Evolutionary conservation across 2,888 invertebrate species (phyloP).

Genomic region (Pocota personata): DNA sequence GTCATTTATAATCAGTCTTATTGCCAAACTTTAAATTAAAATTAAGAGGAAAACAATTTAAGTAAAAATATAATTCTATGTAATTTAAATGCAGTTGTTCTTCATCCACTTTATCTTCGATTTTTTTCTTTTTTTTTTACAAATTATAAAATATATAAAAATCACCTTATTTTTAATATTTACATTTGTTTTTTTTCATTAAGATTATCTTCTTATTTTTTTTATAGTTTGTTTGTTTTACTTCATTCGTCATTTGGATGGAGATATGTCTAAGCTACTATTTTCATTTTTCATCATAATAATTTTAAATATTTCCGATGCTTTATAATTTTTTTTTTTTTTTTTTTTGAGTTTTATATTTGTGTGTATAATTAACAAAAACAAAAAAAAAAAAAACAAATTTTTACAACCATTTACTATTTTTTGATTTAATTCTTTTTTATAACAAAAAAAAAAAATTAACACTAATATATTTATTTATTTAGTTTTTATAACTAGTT

Average conservation of each 20-base stretch:
- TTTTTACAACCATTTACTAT: slow-evolving; percentile 57
- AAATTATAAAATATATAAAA: slow-evolving; percentile 50
- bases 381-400: neutral
- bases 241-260: slow-evolving; percentile 58
- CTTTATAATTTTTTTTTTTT: slow-evolving; percentile 21
- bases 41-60: neutral
- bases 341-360: slow-evolving; percentile 11
- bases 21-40: slow-evolving; percentile 59
- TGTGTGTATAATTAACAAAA: slow-evolving; percentile 8
- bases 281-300: slow-evolving; percentile 20
- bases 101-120: neutral
- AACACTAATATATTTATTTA: neutral
- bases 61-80: neutral
- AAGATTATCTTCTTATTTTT: slow-evolving; percentile 18
- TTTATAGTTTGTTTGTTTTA: slow-evolving; percentile 22
- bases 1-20: slow-evolving; percentile 63
- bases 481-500: neutral
- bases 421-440: slow-evolving; percentile 27
- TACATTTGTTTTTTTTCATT: slow-evolving; percentile 24
- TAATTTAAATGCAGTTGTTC: slow-evolving; percentile 55
- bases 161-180: neutral
- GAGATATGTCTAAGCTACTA: slow-evolving; percentile 71
- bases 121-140: slow-evolving; percentile 12
- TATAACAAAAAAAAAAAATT: slow-evolving; percentile 2
- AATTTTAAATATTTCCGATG: slow-evolving; percentile 11